phyloP scores from a whole-genome alignment of 2,888 invertebrate species.

The Chrysolina haemoptera region DNA sequence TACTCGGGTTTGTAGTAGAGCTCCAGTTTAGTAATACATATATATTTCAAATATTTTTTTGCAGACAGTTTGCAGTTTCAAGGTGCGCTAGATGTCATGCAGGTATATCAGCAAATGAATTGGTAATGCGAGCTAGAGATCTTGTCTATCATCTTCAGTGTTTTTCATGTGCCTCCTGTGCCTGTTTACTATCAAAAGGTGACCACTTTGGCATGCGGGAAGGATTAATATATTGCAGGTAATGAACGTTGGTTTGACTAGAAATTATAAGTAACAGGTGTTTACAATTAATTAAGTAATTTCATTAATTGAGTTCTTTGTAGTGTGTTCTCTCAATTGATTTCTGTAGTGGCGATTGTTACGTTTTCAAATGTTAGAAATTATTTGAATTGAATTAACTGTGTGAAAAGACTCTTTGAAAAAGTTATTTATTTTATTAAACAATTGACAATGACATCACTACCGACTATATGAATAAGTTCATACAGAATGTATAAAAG shows the following conservation, averaged over 20 bases:
- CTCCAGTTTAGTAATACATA: background rate
- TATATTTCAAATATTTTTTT: conserved; percentile 56
- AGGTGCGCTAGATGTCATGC: conserved; percentile 89
- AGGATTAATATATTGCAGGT: conserved; percentile 81
- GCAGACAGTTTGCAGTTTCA: conserved; percentile 88
- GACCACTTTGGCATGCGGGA: conserved; percentile 93
- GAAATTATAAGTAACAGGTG: background rate
- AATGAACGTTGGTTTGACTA: conserved; percentile 31
- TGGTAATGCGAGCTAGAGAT: conserved; percentile 92
- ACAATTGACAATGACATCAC: too few relatives aligned
- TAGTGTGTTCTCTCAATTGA: too few relatives aligned
- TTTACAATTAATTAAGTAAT: too few relatives aligned
- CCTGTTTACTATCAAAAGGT: conserved; percentile 86
- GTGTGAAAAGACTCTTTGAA: too few relatives aligned
- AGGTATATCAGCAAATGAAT: conserved; percentile 88
- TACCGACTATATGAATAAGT: too few relatives aligned
- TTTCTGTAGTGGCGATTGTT: too few relatives aligned
- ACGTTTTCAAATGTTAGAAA: too few relatives aligned
- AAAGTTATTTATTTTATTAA: too few relatives aligned
- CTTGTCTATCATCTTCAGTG: conserved; percentile 91
- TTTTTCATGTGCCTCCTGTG: conserved; percentile 91
- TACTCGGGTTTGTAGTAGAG: background rate
- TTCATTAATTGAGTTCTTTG: too few relatives aligned
- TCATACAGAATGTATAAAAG: too few relatives aligned
- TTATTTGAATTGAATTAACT: too few relatives aligned